Conservation (phyloP, 2,113 vertebrate species). For the Tupaia tana region DNA sequence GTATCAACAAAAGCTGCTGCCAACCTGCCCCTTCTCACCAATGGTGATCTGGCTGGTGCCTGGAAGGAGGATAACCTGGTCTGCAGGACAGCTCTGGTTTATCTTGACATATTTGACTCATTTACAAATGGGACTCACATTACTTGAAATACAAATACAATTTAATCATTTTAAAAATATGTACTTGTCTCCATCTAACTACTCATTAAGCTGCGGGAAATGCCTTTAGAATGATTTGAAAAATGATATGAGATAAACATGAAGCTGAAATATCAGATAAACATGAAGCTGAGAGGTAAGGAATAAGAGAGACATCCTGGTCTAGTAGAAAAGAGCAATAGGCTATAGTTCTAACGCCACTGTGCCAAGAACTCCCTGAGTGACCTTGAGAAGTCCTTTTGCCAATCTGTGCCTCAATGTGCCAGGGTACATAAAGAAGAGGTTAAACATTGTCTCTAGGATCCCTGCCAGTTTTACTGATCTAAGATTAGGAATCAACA, state of each 20-base stretch:
- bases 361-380: neutral
- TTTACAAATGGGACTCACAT: conserved; percentile 59
- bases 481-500: conserved; percentile 34
- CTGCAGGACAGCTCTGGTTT: conserved; percentile 22
- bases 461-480: conserved; percentile 47
- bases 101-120: conserved; percentile 41
- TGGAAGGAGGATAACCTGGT: neutral
- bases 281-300: conserved; percentile 34
- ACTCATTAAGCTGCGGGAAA: conserved; percentile 45
- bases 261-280: conserved; percentile 30
- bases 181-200: conserved; percentile 64
- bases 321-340: neutral
- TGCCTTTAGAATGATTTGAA: conserved; percentile 45
- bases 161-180: conserved; percentile 56
- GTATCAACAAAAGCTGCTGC: neutral
- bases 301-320: neutral
- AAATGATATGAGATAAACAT: conserved; percentile 27
- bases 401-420: neutral
- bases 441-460: neutral
- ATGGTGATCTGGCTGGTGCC: neutral
- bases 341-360: neutral
- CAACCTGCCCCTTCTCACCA: neutral
- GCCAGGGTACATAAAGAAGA: neutral
- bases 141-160: conserved; percentile 64
- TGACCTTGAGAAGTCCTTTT: conserved; percentile 33